Evolutionary conservation across 1,140 invertebrate genomes (phyloP), one percentile per base, ranked within the genome.

Genomic region (Heterodera schachtii): DNA sequence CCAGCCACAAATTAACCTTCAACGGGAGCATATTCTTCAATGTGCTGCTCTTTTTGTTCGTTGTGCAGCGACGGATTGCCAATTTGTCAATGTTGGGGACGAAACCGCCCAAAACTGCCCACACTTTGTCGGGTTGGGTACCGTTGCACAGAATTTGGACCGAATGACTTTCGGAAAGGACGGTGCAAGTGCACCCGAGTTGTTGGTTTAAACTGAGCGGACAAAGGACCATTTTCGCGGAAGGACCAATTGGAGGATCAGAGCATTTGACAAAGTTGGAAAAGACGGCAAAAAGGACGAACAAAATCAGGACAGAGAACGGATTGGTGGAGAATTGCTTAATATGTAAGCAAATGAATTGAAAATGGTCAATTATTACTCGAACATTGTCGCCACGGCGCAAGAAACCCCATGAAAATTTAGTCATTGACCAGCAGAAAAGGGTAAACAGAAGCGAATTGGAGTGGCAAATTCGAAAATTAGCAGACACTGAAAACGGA

Each of bases 121-220:
- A 78, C 9, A 78, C 47, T 78, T 46, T 69, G 43, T 78, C 76
- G 21, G 76, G 76, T 70, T 66, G 57, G 8, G 64, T 67, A n/a
- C 16, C 31, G 44, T 64, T 66, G 69, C 76, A 78, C 19, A 78
- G 44, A 78, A 78, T 78, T 78, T 78, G 76, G 69, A 78, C 76
- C 2, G 52, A 11, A 19, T 41, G 41, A 60, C 64, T 66, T 60
- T 78, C 57, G 3, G n/a, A 57, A 21, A 78, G 76, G 21, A 66
- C 76, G 44, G 11, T n/a, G 64, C 76, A 78, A 44, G 64, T 60
- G 69, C 76, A 78, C n/a, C 49, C 49, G 21, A 78, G 41, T 19
- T 78, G 57, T 49, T 19, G 16, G 64, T 21, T 78, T 5, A 78
- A 21, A 78, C 64, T 78, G 64, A 78, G 64, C 47, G 76, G 76